Evolutionary conservation across 2,797 vertebrate species (phyloP), one percentile per base, ranked within the genome.

Genomic region (Anniella stebbinsi): DNA sequence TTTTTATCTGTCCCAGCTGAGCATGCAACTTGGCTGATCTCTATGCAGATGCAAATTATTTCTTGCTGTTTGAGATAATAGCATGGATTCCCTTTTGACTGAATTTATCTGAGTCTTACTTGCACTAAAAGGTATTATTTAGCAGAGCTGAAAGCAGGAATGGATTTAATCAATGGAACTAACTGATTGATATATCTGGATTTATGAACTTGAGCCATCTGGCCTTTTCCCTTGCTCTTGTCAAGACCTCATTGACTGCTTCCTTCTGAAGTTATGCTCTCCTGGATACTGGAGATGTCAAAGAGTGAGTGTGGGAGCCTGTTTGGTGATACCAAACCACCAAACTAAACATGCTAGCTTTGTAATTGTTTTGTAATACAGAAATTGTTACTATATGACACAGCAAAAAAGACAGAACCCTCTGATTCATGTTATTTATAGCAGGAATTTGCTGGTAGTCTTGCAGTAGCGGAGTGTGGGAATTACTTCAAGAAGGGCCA

Each of bases 141-240:
- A 63, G 17, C 66, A 73, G 66, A 77, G 33, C 84, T 86, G 51
- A 86, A 72, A 72, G 76, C n/a, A 86, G 77, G 38, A 80, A 33
- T 80, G 28, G 5, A 2, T 73, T 80, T 80, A 90, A 63, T 90
- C 66, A 86, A 18, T 69, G 66, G 38, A 80, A 63, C 21, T 7
- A 70, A 86, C 84, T 30, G 4, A 86, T 48, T 72, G 75, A 80
- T 38, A 57, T 72, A 85, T 38, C n/a, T 30, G 30, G 38, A 18
- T 86, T 86, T 73, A 90, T 80, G 76, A 80, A 30, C 73, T 77
- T 15, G 23, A 67, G 45, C 88, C 72, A 38, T 51, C 70, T 84
- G 70, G 41, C 57, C 60, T 84, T 77, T 77, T 9, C 82, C 72
- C 45, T 66, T 89, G 63, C 82, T 28, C 63, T 86, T 90, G 75